A percentile compares a stretch with the other conserved stretches of the same genome.
Evolutionary conservation across 1,140 invertebrate species (phyloP).

Genomic region (Oscheius sp.): DNA sequence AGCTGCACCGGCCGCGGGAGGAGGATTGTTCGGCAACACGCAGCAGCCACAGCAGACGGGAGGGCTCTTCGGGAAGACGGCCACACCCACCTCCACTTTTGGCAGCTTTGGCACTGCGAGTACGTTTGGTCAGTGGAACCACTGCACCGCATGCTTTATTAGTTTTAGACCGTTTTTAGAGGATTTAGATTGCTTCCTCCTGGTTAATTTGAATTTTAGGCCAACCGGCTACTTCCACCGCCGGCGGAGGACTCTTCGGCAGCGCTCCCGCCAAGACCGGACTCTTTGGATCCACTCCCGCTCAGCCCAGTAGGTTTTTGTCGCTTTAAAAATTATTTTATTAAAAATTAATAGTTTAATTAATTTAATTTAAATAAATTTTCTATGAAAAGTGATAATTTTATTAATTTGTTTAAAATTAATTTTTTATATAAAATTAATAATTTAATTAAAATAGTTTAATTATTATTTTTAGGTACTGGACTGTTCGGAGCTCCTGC

Average conservation of each 20-base stretch:
- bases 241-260: conserved; percentile 23
- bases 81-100: conserved; percentile 22
- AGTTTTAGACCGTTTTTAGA: not conserved
- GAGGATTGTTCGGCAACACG: conserved; percentile 4
- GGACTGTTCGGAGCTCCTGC: conserved; percentile 19
- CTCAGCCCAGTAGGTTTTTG: too few species aligned
- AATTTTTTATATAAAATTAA: too few species aligned
- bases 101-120: not conserved
- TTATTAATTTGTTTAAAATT: too few species aligned
- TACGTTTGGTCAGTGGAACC: not conserved
- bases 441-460: too few species aligned
- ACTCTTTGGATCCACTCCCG: too few species aligned
- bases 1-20: not conserved
- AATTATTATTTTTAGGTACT: too few species aligned
- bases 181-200: not conserved
- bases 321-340: too few species aligned
- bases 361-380: too few species aligned
- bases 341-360: too few species aligned
- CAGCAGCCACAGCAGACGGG: not conserved
- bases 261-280: too few species aligned
- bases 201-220: conserved; percentile 8
- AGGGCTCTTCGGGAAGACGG: conserved; percentile 49
- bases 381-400: too few species aligned
- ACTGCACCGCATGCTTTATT: not conserved
- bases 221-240: conserved; percentile 6